Evolutionary conservation across 2,888 invertebrate species (phyloP), one percentile per base, ranked within the genome.

Genomic region (Dyspetes luteomarginatus): DNA sequence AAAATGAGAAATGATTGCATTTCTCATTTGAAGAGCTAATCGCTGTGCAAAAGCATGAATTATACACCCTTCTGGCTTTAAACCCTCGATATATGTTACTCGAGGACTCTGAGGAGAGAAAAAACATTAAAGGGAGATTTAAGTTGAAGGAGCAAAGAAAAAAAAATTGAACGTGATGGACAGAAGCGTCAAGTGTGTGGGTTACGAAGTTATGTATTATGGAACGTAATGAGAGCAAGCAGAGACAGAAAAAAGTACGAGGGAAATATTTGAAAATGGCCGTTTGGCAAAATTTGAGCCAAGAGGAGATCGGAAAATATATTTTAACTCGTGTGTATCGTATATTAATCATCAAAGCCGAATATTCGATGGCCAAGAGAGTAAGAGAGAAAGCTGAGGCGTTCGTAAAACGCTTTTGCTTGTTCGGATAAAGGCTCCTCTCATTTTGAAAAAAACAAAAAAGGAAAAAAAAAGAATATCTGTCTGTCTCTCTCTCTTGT

Each of bases 311-410:
- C 64, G 17, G 72, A 75, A 83, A 83, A 84, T 83, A 82, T 56
- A 52, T 52, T 86, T 85, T 82, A 80, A 85, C 71, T 75, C 24
- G 19, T 24, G 72, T 82, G 72, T n/a, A n/a, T 82, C 81, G 80
- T 85, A 79, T 84, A 84, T 86, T 82, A n/a, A 85, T 84, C 85
- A 84, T 85, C 84, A 83, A 83, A 83, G 80, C 81, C 68, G 56
- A 82, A 78, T 85, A 82, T 79, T 73, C 58, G 56, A n/a, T 65
- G 72, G 56, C 24, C 52, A 19, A 73, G 52, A 71, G 67, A 62
- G 67, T 43, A 45, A 36, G 30, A 69, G 30, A 45, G 26, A 45
- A 52, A 48, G 19, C 48, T 17, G 17, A 36, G 36, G 12, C 36
- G 48, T 48, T 48, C 68, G 30, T 36, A 62, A 22, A 45, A 28